Conservation (phyloP, 2,797 vertebrate species). For the Microctenopoma stevenorrisi region DNA sequence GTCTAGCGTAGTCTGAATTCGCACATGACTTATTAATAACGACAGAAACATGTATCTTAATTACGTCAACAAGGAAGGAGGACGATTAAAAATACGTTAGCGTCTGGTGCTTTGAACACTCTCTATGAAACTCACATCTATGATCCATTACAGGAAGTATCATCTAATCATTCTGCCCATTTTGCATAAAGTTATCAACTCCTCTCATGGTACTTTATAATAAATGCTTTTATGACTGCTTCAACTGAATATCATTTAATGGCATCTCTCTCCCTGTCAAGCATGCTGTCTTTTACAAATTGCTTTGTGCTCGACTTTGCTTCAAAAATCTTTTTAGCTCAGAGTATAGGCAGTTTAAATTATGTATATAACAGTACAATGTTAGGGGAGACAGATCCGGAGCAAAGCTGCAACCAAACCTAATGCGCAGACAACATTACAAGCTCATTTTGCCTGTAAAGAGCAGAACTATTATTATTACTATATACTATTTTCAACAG, state of each 20-base stretch:
- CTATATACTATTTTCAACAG: too few species aligned
- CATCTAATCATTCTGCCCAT: not conserved
- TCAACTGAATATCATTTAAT: not conserved
- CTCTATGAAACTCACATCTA: not conserved
- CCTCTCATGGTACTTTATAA: not conserved
- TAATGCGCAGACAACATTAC: too few species aligned
- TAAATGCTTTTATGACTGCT: slow-evolving; percentile 8
- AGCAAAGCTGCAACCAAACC: too few species aligned
- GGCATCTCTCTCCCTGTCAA: not conserved
- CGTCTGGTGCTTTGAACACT: not conserved
- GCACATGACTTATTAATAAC: not conserved
- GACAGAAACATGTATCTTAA: not conserved
- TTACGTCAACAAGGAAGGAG: not conserved
- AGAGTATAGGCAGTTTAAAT: too few species aligned
- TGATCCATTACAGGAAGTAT: not conserved
- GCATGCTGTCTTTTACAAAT: not conserved
- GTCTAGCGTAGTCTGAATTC: not conserved
- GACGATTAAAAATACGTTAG: not conserved
- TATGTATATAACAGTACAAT: too few species aligned
- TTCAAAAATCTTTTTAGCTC: not conserved
- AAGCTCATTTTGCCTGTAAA: too few species aligned
- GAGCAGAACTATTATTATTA: too few species aligned
- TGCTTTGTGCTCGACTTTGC: too few species aligned
- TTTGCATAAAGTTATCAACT: slow-evolving; percentile 9
- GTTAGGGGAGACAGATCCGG: too few species aligned